phyloP scores from a whole-genome alignment of 2,113 vertebrate genomes.

The Bubo blakistoni region DNA sequence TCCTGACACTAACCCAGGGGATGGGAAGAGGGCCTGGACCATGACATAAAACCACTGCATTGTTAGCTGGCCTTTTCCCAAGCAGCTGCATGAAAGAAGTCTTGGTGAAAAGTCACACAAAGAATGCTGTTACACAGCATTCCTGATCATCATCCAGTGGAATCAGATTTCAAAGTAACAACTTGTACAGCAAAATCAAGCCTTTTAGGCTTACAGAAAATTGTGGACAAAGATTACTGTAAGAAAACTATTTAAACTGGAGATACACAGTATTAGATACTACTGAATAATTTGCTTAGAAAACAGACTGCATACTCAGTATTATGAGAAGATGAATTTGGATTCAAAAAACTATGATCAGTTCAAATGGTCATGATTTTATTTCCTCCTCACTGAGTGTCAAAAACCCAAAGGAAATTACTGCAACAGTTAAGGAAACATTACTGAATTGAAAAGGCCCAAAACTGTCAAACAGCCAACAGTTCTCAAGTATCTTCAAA shows the following conservation, averaged over 20 bases:
- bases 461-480: not conserved
- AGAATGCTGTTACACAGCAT: constrained; percentile 73
- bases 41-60: constrained; percentile 55
- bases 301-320: not conserved
- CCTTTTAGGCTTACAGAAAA: constrained; percentile 1
- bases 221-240: not conserved
- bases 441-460: not conserved
- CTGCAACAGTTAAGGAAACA: not conserved
- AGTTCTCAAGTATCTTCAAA: not conserved
- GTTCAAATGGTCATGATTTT: not conserved
- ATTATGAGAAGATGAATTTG: not conserved
- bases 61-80: constrained; percentile 64
- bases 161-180: constrained; percentile 68
- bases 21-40: constrained; percentile 2
- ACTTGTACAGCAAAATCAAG: constrained; percentile 1
- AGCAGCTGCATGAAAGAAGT: constrained; percentile 68
- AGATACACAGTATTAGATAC: not conserved
- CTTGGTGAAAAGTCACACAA: constrained; percentile 68
- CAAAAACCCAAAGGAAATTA: not conserved
- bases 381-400: not conserved
- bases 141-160: constrained; percentile 64
- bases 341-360: not conserved
- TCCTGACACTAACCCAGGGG: not conserved
- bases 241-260: not conserved
- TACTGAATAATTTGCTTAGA: not conserved